A percentile compares a stretch with the other conserved stretches of the same genome.
Evolutionary conservation across 1,140 invertebrate genomes (phyloP).

Genomic region (Pararge aegeria): DNA sequence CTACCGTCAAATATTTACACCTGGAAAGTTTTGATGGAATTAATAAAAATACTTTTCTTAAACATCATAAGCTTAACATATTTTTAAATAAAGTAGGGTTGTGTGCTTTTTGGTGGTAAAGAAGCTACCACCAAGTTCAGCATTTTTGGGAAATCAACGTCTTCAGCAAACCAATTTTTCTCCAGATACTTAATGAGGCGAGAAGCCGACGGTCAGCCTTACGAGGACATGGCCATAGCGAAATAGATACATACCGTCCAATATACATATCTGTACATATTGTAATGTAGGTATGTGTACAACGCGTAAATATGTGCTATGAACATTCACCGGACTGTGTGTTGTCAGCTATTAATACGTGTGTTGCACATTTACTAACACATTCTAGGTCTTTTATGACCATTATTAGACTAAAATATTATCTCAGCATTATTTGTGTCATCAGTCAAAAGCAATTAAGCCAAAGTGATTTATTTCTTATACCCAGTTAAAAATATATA

Average conservation of each 20-base stretch:
- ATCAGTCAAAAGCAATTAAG: too few relatives aligned
- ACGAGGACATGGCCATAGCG: conserved; percentile 47
- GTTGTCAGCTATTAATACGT: neutral
- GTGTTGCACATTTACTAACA: conserved; percentile 12
- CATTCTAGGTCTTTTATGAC: neutral
- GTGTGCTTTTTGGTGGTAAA: too few relatives aligned
- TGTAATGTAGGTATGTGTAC: conserved; percentile 45
- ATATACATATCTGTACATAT: conserved; percentile 65
- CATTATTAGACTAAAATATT: too few relatives aligned
- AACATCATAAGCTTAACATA: too few relatives aligned
- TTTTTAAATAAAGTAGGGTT: too few relatives aligned
- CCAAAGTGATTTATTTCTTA: too few relatives aligned
- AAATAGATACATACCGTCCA: conserved; percentile 64
- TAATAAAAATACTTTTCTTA: too few relatives aligned
- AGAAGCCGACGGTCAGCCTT: conserved; percentile 61
- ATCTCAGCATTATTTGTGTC: too few relatives aligned
- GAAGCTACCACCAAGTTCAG: too few relatives aligned
- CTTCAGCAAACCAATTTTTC: conserved; percentile 31
- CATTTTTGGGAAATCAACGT: neutral
- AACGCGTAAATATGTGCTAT: neutral
- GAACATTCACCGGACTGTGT: neutral
- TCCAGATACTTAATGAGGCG: conserved; percentile 63
- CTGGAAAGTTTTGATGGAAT: too few relatives aligned
- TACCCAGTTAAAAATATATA: too few relatives aligned
- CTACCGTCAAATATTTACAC: too few relatives aligned